A percentile compares a stretch with the other conserved stretches of the same genome.
These are phyloP conservation scores for Linepithema humile DNA, from an alignment of 1,140 invertebrate species.

Conservation along the genomic window DNA sequence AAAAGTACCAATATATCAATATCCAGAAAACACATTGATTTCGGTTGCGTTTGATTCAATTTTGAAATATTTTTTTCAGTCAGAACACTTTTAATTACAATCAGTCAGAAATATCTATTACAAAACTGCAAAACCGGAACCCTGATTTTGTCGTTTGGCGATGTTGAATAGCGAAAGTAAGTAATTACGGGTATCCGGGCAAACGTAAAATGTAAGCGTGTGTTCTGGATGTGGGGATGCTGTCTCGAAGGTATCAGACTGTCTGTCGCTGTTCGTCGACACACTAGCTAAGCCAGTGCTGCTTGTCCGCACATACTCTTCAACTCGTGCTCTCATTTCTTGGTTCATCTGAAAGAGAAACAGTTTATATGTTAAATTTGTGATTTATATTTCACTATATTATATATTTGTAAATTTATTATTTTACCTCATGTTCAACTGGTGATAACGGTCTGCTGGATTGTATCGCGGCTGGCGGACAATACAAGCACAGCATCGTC, in stretches of 20 bases:
- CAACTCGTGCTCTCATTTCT: slow-evolving; percentile 84
- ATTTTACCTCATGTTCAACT: slow-evolving; percentile 74
- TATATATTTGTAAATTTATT: slow-evolving; percentile 55
- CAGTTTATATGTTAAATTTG: background rate
- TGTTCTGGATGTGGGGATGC: slow-evolving; percentile 71
- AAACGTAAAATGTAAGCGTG: slow-evolving; percentile 82
- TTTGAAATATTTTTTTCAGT: background rate
- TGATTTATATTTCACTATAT: background rate
- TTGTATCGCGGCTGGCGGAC: slow-evolving; percentile 65
- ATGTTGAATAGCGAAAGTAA: slow-evolving; percentile 83
- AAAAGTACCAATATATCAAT: slow-evolving; percentile 27
- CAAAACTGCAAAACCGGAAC: slow-evolving; percentile 79
- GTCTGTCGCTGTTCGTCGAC: slow-evolving; percentile 77
- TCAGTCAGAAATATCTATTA: slow-evolving; percentile 55
- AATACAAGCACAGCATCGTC: slow-evolving; percentile 78
- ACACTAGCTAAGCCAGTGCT: slow-evolving; percentile 82
- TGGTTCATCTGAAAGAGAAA: slow-evolving; percentile 84
- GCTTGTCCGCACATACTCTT: slow-evolving; percentile 84
- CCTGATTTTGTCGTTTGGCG: slow-evolving; percentile 83
- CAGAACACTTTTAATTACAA: background rate
- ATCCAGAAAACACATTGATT: background rate
- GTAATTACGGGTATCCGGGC: slow-evolving; percentile 83
- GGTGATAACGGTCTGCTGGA: slow-evolving; percentile 73
- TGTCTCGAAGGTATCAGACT: slow-evolving; percentile 76
- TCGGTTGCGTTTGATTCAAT: background rate